Evolutionary conservation across 1,140 invertebrate genomes (phyloP), one percentile per base, ranked within the genome.

Genomic region (Sinonovacula constricta): DNA sequence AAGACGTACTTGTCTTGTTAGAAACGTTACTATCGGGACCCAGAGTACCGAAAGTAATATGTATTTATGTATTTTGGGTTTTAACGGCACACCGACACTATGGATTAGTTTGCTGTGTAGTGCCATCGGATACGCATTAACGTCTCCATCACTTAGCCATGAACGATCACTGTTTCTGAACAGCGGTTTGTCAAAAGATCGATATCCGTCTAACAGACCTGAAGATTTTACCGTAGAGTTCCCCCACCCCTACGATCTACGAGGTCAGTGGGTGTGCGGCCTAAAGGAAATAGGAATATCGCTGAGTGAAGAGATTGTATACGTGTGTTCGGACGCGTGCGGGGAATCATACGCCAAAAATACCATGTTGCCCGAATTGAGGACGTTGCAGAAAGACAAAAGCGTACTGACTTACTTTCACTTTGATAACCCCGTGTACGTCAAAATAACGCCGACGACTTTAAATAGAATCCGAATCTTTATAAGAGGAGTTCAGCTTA

Each of bases 11-110:
- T 14, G 22, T 7, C 14, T 28, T 63, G n/a, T 30, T 76, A 30
- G 45, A 56, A 76, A 22, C 30, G 30, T 59, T 67, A 34, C 30
- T 76, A 1, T 15, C 12, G 24, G 15, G 45, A 45, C 39, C 31
- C 24, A 45, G 72, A 51, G 2, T 22, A 66, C 62, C 72, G n/a
- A 68, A 60, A 2, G 45, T 51, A 59, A 66, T 76, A 34, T 36
- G 62, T 14, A 51, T 63, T 24, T 31, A 76, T n/a, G 45, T 57
- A 31, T 49, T 49, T 15, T 22, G 67, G 31, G 72, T 66, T 33
- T 76, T 76, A 63, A 63, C 30, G 28, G 60, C 31, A 63, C 31
- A 10, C 34, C 60, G 30, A 30, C 45, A 31, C 26, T 67, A 22
- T 67, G 65, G 65, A 67, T 39, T 2, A 39, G 30, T 15, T 51